Evolutionary conservation across 2,888 invertebrate species (phyloP).

Genomic region (Agonopterix subpropinquella): DNA sequence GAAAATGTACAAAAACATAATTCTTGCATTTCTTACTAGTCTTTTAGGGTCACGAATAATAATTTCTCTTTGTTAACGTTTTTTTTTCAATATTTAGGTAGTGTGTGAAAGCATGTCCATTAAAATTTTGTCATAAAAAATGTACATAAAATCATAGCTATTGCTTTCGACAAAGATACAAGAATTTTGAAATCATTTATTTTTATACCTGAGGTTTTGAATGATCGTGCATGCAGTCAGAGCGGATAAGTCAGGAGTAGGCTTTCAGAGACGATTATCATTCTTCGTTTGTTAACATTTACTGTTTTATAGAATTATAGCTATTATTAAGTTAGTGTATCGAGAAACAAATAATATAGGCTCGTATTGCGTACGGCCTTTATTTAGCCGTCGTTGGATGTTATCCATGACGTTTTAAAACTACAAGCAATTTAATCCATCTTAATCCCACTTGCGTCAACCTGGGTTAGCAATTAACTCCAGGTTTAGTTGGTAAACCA

Average conservation of each 20-base stretch:
- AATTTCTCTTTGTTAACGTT: conserved; percentile 32
- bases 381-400: too few species aligned
- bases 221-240: conserved; percentile 40
- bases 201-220: conserved; percentile 68
- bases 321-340: conserved; percentile 3
- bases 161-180: conserved; percentile 39
- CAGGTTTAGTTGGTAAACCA: too few species aligned
- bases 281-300: conserved; percentile 15
- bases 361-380: background rate
- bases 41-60: conserved; percentile 62
- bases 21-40: conserved; percentile 73
- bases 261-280: conserved; percentile 25
- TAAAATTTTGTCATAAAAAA: conserved; percentile 21
- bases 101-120: conserved; percentile 23
- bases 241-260: conserved; percentile 33
- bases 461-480: too few species aligned
- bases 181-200: conserved; percentile 59
- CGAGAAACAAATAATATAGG: background rate
- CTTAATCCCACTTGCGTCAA: too few species aligned
- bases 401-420: too few species aligned
- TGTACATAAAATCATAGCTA: conserved; percentile 47
- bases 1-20: conserved; percentile 69
- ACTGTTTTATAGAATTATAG: background rate
- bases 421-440: too few species aligned
- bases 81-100: conserved; percentile 22